These are phyloP conservation scores for Agrochola macilenta DNA, from an alignment of 2,888 invertebrate genomes.

Conservation along the genomic window DNA sequence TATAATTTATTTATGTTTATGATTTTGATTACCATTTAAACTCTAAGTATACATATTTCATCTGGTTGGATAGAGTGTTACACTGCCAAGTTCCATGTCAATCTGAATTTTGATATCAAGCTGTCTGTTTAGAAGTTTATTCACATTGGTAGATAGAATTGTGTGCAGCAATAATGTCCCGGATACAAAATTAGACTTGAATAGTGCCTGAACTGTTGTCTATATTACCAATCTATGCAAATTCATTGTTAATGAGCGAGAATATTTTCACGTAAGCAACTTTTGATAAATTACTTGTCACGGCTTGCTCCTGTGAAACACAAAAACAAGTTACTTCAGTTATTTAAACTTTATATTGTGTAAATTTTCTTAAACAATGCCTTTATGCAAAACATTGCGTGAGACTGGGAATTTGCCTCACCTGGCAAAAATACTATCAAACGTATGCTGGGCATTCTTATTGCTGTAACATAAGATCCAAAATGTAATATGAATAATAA, in stretches of 20 bases:
- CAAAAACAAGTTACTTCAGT: constrained; percentile 43
- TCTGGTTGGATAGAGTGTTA: constrained; percentile 20
- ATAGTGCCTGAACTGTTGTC: constrained; percentile 41
- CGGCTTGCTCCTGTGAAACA: constrained; percentile 53
- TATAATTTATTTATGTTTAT: constrained; percentile 23
- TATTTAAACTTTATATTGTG: constrained; percentile 65
- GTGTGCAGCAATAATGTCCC: constrained; percentile 26
- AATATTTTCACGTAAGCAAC: constrained; percentile 49
- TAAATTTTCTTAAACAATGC: constrained; percentile 76
- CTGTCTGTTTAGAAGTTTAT: constrained; percentile 26
- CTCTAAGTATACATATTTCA: constrained; percentile 9
- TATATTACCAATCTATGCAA: constrained; percentile 56
- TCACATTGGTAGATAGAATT: constrained; percentile 19
- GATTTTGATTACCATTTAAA: constrained; percentile 25
- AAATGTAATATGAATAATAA: constrained; percentile 43
- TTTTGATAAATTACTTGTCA: constrained; percentile 51
- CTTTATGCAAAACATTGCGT: constrained; percentile 78
- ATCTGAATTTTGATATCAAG: constrained; percentile 14
- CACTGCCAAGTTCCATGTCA: constrained; percentile 2
- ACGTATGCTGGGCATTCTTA: constrained; percentile 41
- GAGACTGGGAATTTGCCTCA: constrained; percentile 76
- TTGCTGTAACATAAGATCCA: constrained; percentile 53
- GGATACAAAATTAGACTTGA: constrained; percentile 40
- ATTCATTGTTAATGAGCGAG: constrained; percentile 52
- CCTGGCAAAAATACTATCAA: constrained; percentile 50